Evolutionary conservation across 2,797 vertebrate genomes (phyloP), one percentile per base, ranked within the genome.

Genomic region (Aphelocoma californica): DNA sequence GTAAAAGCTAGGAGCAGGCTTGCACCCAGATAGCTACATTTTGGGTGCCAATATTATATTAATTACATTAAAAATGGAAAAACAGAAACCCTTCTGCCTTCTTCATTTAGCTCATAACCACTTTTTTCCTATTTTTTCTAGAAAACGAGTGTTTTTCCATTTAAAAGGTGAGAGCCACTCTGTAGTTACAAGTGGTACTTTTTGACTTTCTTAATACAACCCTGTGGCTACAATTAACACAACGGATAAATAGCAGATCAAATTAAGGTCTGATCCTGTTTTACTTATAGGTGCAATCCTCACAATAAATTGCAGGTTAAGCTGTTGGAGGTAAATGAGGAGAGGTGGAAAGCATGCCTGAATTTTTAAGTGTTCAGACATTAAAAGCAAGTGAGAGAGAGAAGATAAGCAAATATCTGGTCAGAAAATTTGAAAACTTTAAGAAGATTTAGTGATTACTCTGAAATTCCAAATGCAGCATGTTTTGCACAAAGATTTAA

Each of bases 161-260:
- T 96, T 95, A 70, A 96, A 96, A 97, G 88, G 95, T 96, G 95
- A 97, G 96, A 97, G 96, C 96, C 95, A 96, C 95, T 97, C 93
- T 5, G 88, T 95, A 96, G 82, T 96, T 82, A 95, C 92, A 96
- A 97, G 95, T 96, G 96, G 95, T 90, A 96, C 96, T 97, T 96
- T 97, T 88, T 95, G 90, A 95, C 93, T 96, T 96, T 96, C 95
- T 95, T 96, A 97, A 96, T 95, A 96, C 93, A 95, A 96, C 86
- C 96, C 93, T 95, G 95, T 94, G 95, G 96, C 96, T 97, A 96
- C 96, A 97, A 97, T 97, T 96, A 96, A 96, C 95, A 92, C 73
- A 90, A 91, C 31, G 47, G 74, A 95, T 96, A 97, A 97, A 96
- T 94, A 97, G 86, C 91, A 95, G 83, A 93, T 85, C 93, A 96